These are phyloP conservation scores for Cephus pulcher DNA, from an alignment of 2,888 invertebrate species.

Conservation along the genomic window DNA sequence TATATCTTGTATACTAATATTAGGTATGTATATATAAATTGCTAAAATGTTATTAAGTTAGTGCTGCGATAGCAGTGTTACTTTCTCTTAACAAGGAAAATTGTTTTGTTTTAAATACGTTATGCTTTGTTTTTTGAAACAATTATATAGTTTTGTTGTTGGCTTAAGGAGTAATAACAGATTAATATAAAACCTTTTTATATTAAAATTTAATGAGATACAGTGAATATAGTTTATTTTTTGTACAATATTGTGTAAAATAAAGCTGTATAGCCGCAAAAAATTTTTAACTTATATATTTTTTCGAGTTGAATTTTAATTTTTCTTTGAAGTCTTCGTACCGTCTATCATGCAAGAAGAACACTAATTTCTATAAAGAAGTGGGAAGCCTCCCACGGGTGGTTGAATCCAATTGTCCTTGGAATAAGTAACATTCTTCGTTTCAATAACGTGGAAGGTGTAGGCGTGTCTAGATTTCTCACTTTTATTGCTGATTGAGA, in stretches of 20 bases:
- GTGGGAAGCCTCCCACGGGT: slow-evolving; percentile 77
- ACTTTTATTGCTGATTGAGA: slow-evolving; percentile 88
- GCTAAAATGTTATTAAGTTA: too few species aligned
- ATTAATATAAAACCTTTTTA: slow-evolving; percentile 14
- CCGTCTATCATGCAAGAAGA: too few species aligned
- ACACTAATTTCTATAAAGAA: slow-evolving; percentile 72
- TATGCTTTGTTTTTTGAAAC: too few species aligned
- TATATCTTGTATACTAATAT: too few species aligned
- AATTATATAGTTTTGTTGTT: too few species aligned
- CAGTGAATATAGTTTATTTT: slow-evolving; percentile 8
- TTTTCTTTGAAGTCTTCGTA: too few species aligned
- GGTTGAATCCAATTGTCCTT: slow-evolving; percentile 90
- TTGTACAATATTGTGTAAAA: slow-evolving; percentile 25
- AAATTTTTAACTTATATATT: too few species aligned
- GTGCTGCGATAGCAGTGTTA: too few species aligned
- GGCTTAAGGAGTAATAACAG: too few species aligned
- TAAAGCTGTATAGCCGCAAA: slow-evolving; percentile 31
- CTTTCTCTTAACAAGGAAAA: too few species aligned
- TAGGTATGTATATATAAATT: too few species aligned
- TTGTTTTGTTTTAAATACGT: too few species aligned
- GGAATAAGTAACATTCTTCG: slow-evolving; percentile 79
- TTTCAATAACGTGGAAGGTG: slow-evolving; percentile 94
- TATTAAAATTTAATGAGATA: slow-evolving; percentile 31
- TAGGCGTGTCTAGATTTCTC: slow-evolving; percentile 90
- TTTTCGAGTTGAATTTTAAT: neutral